Evolutionary conservation across 2,888 invertebrate genomes (phyloP).

Genomic region (Merodon equestris): DNA sequence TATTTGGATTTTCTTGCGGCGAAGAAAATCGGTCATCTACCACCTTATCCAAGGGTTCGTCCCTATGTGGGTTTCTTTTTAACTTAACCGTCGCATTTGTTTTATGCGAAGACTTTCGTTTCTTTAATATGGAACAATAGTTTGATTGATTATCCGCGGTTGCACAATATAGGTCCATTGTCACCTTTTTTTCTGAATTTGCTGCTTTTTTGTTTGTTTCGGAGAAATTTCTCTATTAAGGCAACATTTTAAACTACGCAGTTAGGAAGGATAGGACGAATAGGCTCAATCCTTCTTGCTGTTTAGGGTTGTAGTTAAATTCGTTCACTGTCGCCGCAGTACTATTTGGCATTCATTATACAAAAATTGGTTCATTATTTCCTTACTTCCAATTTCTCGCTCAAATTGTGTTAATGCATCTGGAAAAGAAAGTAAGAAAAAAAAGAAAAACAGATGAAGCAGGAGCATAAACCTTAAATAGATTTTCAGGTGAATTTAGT

Average conservation of each 20-base stretch:
- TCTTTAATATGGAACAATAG: slow-evolving; percentile 52
- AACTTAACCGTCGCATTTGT: slow-evolving; percentile 57
- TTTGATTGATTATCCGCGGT: slow-evolving; percentile 51
- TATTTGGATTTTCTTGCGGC: neutral
- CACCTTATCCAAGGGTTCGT: slow-evolving; percentile 9
- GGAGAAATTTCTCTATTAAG: slow-evolving; percentile 11
- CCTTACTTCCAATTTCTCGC: neutral
- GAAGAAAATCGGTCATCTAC: slow-evolving; percentile 12
- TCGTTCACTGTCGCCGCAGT: neutral
- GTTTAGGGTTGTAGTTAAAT: neutral
- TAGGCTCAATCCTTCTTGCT: slow-evolving; percentile 3
- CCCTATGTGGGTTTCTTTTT: slow-evolving; percentile 38
- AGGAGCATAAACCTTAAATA: no score
- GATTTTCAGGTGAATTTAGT: slow-evolving; percentile 2
- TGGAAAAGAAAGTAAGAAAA: neutral
- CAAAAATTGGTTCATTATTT: no score
- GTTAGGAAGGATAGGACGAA: slow-evolving; percentile 1
- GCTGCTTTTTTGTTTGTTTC: neutral
- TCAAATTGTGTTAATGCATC: neutral
- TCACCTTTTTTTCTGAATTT: slow-evolving; percentile 18
- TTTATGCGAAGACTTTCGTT: slow-evolving; percentile 60
- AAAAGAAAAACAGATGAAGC: neutral
- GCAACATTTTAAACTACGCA: slow-evolving; percentile 30
- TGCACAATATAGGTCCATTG: slow-evolving; percentile 48
- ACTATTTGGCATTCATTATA: neutral